A percentile compares a stretch with the other conserved stretches of the same genome.
These are phyloP conservation scores for Fopius arisanus DNA, from an alignment of 1,140 invertebrate genomes.

Conservation along the genomic window DNA sequence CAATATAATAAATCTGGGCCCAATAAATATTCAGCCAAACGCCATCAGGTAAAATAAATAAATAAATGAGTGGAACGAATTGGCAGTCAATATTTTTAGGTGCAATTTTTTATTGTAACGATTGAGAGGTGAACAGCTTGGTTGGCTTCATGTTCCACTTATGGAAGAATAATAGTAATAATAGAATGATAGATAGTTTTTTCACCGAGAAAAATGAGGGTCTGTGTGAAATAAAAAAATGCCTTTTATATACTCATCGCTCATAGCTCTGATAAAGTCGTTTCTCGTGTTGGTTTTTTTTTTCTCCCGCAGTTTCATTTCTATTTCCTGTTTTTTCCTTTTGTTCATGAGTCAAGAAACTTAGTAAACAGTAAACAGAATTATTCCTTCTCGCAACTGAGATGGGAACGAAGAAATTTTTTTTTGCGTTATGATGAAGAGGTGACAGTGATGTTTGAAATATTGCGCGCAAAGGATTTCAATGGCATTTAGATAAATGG, in stretches of 20 bases:
- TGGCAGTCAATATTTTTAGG: background rate
- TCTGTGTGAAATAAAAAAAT: background rate
- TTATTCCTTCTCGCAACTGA: background rate
- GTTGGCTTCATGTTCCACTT: constrained; percentile 12
- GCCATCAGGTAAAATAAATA: background rate
- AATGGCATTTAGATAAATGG: background rate
- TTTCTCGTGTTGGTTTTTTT: background rate
- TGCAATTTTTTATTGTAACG: background rate
- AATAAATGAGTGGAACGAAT: background rate
- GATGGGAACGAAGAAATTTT: background rate
- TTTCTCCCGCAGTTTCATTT: background rate
- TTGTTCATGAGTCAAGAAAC: background rate
- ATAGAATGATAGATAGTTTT: background rate
- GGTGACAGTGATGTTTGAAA: background rate
- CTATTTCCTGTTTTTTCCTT: background rate
- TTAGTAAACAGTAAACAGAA: background rate
- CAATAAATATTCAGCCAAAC: background rate
- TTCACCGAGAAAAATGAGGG: background rate
- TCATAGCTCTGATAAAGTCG: background rate
- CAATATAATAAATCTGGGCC: too few relatives aligned
- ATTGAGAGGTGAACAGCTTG: constrained; percentile 1
- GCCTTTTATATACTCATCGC: background rate
- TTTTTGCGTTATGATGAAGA: background rate
- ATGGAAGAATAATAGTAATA: constrained; percentile 9
- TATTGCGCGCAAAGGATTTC: background rate